A percentile compares a stretch with the other conserved stretches of the same genome.
Conservation (phyloP, 2,113 vertebrate species). For the Carettochelys insculpta region DNA sequence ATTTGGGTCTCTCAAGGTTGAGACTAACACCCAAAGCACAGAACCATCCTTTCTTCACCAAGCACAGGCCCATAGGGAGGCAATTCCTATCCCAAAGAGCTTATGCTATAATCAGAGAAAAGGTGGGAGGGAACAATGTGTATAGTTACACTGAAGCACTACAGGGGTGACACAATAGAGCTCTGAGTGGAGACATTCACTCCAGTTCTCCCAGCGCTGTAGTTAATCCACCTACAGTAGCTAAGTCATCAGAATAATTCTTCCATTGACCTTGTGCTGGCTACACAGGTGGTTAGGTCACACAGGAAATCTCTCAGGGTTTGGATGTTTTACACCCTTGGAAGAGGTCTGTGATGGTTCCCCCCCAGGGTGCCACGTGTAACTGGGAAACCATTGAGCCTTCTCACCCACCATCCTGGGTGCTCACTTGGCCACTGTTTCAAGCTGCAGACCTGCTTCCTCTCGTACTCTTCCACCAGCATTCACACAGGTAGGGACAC, state of each 20-base stretch:
- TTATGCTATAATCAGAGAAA: fast-evolving
- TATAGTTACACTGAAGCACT: neutral
- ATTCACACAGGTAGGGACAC: too few species aligned
- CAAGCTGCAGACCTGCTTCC: too few species aligned
- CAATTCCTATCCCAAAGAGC: neutral
- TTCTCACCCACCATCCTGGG: too few species aligned
- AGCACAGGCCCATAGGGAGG: neutral
- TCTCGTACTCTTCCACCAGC: too few species aligned
- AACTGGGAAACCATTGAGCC: too few species aligned
- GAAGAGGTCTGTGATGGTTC: too few species aligned
- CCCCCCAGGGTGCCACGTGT: too few species aligned
- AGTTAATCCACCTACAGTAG: neutral
- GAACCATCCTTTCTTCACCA: neutral
- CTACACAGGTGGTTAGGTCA: neutral
- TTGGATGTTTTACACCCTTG: neutral
- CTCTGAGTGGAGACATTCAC: neutral
- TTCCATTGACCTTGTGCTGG: neutral
- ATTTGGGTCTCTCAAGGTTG: neutral
- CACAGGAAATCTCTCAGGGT: neutral
- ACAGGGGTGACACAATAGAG: too few species aligned
- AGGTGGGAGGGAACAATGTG: neutral
- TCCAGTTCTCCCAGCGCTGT: neutral
- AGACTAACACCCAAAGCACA: neutral
- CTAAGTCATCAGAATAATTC: neutral
- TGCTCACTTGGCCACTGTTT: too few species aligned